Conservation (phyloP, 2,888 invertebrate species). For the Hipparchia sbordonii region DNA sequence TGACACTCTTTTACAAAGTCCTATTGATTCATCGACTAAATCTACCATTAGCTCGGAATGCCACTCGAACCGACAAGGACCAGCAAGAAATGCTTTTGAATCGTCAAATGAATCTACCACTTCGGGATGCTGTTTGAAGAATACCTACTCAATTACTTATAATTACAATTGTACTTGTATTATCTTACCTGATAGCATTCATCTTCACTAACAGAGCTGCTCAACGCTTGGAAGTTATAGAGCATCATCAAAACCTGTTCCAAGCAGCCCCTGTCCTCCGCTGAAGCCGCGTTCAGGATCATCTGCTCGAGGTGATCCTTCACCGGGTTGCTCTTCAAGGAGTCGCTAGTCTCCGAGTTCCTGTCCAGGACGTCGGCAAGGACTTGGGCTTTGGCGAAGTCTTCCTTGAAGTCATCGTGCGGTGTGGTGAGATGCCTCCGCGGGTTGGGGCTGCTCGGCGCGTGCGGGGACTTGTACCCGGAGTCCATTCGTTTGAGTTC, state of each 20-base stretch:
- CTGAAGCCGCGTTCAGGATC: slow-evolving; percentile 76
- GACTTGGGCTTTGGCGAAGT: slow-evolving; percentile 77
- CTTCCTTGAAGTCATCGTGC: slow-evolving; percentile 77
- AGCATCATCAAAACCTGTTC: slow-evolving; percentile 85
- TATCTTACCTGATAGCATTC: slow-evolving; percentile 76
- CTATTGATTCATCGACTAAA: too few relatives aligned
- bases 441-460: slow-evolving; percentile 73
- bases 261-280: slow-evolving; percentile 84
- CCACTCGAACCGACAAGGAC: too few relatives aligned
- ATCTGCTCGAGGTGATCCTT: slow-evolving; percentile 79
- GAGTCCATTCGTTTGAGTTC: slow-evolving; percentile 81
- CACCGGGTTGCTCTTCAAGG: slow-evolving; percentile 73
- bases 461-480: slow-evolving; percentile 78
- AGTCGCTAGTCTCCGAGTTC: slow-evolving; percentile 74
- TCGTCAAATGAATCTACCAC: too few relatives aligned
- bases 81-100: too few relatives aligned
- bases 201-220: slow-evolving; percentile 81
- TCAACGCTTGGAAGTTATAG: slow-evolving; percentile 83
- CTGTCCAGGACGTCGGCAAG: slow-evolving; percentile 73
- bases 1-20: too few relatives aligned
- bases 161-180: neutral
- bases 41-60: too few relatives aligned
- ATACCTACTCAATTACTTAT: too few relatives aligned
- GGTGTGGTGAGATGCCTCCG: slow-evolving; percentile 65
- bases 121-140: too few relatives aligned